Evolutionary conservation across 2,888 invertebrate species (phyloP).

Genomic region (Meloe dianella): DNA sequence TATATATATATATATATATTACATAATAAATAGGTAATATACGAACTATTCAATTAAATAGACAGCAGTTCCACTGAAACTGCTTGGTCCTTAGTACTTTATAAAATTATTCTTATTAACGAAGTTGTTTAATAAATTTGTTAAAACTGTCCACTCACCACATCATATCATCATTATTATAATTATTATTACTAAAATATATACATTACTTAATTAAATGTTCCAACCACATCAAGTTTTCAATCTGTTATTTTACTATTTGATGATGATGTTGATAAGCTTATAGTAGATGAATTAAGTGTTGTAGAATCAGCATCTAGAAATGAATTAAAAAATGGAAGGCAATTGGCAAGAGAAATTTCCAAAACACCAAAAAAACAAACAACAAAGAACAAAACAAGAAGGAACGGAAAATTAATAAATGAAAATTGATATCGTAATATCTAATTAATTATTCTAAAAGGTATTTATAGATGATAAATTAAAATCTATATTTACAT

Average conservation of each 20-base stretch:
- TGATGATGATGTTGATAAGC: slow-evolving; percentile 17
- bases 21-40: slow-evolving; percentile 30
- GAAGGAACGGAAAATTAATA: neutral
- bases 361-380: slow-evolving; percentile 16
- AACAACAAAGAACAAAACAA: slow-evolving; percentile 14
- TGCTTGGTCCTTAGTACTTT: slow-evolving; percentile 36
- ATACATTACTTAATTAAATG: neutral
- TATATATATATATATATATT: slow-evolving; percentile 17
- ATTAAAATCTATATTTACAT: slow-evolving; percentile 14
- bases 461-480: neutral
- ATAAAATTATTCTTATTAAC: slow-evolving; percentile 20
- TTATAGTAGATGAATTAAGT: slow-evolving; percentile 50
- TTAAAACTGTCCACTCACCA: slow-evolving; percentile 27
- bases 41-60: slow-evolving; percentile 36
- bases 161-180: slow-evolving; percentile 19
- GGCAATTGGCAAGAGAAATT: slow-evolving; percentile 30
- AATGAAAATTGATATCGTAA: slow-evolving; percentile 18
- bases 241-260: slow-evolving; percentile 37
- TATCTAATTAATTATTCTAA: slow-evolving; percentile 16
- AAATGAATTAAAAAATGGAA: slow-evolving; percentile 35
- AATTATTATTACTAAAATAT: slow-evolving; percentile 20
- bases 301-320: slow-evolving; percentile 47
- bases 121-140: slow-evolving; percentile 6
- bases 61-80: slow-evolving; percentile 36
- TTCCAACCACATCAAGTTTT: slow-evolving; percentile 25